Percentiles rank a stretch among this genome's conserved stretches.
Conservation (phyloP, 2,888 invertebrate genomes). For the Oxytorus armatus region DNA sequence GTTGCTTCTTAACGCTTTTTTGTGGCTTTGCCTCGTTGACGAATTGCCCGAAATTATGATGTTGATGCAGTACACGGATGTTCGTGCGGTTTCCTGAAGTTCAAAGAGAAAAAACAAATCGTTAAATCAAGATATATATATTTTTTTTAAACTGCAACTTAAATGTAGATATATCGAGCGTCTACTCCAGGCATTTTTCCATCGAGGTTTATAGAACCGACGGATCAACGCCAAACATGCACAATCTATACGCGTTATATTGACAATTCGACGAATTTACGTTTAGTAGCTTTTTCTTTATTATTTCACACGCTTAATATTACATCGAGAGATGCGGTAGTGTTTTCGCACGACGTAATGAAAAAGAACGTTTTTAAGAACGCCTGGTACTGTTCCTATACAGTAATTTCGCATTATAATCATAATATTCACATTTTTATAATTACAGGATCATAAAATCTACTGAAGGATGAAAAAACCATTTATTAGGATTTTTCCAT, state of each 20-base stretch:
- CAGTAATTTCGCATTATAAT: no score
- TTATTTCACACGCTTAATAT: not conserved
- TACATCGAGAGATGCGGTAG: not conserved
- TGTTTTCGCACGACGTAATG: not conserved
- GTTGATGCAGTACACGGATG: not conserved
- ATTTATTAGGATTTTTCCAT: no score
- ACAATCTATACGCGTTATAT: not conserved
- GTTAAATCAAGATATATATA: not conserved
- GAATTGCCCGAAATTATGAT: not conserved
- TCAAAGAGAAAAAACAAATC: not conserved
- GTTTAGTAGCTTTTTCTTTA: not conserved
- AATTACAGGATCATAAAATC: no score
- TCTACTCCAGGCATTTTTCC: no score
- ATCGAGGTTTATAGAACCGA: no score
- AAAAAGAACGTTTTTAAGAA: not conserved
- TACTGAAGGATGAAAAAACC: no score
- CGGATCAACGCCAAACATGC: not conserved
- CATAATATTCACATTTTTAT: no score
- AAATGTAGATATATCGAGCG: no score
- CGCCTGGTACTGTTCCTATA: no score
- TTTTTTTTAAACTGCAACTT: no score
- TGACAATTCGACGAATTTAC: not conserved
- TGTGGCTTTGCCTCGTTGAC: not conserved
- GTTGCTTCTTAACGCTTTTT: not conserved
- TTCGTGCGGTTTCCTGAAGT: not conserved